Conservation (phyloP, 2,888 invertebrate species). For the Ischnura elegans region DNA sequence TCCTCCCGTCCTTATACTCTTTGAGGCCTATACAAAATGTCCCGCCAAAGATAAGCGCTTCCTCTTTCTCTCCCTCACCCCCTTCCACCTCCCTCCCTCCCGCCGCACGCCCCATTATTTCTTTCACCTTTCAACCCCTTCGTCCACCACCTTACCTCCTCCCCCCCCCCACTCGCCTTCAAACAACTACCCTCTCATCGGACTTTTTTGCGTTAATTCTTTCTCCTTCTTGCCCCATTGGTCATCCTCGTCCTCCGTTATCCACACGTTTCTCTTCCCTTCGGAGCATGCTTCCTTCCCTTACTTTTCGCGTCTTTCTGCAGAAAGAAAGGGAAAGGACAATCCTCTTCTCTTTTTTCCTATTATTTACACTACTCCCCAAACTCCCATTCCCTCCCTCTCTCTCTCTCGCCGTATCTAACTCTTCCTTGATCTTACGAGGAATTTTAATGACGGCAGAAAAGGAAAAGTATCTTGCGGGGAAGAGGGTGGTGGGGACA, state of each 20-base stretch:
- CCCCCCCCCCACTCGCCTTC: neutral
- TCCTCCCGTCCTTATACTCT: neutral
- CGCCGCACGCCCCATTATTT: neutral
- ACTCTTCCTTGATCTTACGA: slow-evolving; percentile 33
- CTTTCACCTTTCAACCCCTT: slow-evolving; percentile 51
- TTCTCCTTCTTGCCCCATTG: too few relatives aligned
- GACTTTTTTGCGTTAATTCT: neutral
- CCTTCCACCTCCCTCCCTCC: neutral
- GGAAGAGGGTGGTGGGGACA: neutral
- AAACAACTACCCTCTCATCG: slow-evolving; percentile 53
- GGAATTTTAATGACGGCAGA: slow-evolving; percentile 58
- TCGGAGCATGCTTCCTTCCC: neutral
- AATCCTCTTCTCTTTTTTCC: neutral
- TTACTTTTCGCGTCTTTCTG: slow-evolving; percentile 10
- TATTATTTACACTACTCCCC: neutral
- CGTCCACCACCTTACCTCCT: slow-evolving; percentile 17
- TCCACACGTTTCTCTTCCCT: neutral
- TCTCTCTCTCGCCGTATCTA: slow-evolving; percentile 19
- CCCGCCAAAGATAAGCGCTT: slow-evolving; percentile 62
- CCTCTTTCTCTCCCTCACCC: neutral
- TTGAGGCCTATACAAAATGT: slow-evolving; percentile 53
- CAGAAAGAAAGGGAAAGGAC: neutral
- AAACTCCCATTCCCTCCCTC: neutral
- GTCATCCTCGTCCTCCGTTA: neutral
- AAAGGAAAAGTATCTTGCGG: neutral